phyloP scores from a whole-genome alignment of 2,888 invertebrate species.

The Drosophila monieri region DNA sequence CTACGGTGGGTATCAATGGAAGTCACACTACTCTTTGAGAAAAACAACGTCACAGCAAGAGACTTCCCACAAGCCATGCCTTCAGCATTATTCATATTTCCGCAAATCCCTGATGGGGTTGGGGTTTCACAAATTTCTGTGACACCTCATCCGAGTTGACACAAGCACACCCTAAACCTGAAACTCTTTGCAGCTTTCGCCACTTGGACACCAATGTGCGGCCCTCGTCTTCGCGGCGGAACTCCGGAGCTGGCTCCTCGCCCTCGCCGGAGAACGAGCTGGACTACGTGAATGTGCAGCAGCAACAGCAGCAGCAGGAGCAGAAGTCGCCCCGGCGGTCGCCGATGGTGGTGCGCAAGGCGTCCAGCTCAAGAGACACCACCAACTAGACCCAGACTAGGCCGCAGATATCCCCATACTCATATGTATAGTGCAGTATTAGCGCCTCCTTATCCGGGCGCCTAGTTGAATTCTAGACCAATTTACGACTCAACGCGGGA shows the following conservation, averaged over 20 bases:
- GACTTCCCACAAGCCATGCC: neutral
- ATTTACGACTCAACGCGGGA: slow-evolving; percentile 45
- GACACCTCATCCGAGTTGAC: neutral
- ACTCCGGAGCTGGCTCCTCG: slow-evolving; percentile 87
- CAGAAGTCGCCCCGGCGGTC: slow-evolving; percentile 85
- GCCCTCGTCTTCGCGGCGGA: slow-evolving; percentile 87
- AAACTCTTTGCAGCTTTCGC: slow-evolving; percentile 87
- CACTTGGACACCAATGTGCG: slow-evolving; percentile 94
- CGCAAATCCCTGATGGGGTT: neutral
- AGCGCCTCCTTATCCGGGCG: slow-evolving; percentile 37
- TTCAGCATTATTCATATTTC: neutral
- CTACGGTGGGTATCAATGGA: slow-evolving; percentile 87
- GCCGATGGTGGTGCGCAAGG: slow-evolving; percentile 83
- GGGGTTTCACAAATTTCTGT: neutral
- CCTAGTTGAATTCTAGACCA: slow-evolving; percentile 69
- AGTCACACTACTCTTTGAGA: too few relatives aligned
- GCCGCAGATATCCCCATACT: neutral
- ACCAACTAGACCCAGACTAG: slow-evolving; percentile 50
- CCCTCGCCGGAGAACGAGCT: slow-evolving; percentile 86
- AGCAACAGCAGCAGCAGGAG: slow-evolving; percentile 73
- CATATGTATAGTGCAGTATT: slow-evolving; percentile 19
- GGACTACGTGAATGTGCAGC: slow-evolving; percentile 81
- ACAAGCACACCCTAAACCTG: neutral
- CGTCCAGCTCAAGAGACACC: slow-evolving; percentile 76
- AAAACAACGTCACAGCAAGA: neutral